Conservation (phyloP, 2,113 vertebrate species). For the Myocastor coypus region DNA sequence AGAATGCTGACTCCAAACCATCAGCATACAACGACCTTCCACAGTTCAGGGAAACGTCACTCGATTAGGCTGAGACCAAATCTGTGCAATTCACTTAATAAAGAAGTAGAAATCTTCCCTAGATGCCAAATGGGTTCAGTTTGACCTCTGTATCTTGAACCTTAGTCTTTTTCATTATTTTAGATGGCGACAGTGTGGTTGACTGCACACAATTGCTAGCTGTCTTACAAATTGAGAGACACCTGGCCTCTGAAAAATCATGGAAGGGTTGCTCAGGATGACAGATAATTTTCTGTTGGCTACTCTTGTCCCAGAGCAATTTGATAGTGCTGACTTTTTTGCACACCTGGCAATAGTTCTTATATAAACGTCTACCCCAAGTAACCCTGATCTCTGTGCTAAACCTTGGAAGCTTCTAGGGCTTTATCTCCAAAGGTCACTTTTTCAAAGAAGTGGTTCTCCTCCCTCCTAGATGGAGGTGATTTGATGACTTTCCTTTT, state of each 20-base stretch:
- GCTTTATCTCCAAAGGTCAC: slow-evolving; percentile 39
- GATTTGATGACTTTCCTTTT: slow-evolving; percentile 67
- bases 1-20: slow-evolving; percentile 3
- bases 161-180: slow-evolving; percentile 74
- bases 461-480: slow-evolving; percentile 19
- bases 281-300: slow-evolving; percentile 69
- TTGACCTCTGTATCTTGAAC: slow-evolving; percentile 74
- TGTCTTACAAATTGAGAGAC: slow-evolving; percentile 71
- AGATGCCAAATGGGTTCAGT: slow-evolving; percentile 53
- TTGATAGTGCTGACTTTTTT: slow-evolving; percentile 59
- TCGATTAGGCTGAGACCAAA: slow-evolving; percentile 60
- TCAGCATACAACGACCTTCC: not conserved
- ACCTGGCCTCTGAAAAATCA: slow-evolving; percentile 62
- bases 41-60: slow-evolving; percentile 19
- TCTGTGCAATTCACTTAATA: slow-evolving; percentile 68
- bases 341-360: slow-evolving; percentile 66
- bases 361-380: slow-evolving; percentile 58
- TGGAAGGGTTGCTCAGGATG: slow-evolving; percentile 42
- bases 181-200: slow-evolving; percentile 60
- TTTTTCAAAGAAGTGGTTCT: slow-evolving; percentile 63
- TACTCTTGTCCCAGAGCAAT: slow-evolving; percentile 69
- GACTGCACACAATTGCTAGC: slow-evolving; percentile 69
- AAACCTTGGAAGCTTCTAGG: slow-evolving; percentile 19
- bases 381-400: slow-evolving; percentile 21
- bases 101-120: slow-evolving; percentile 71